Percentiles rank a stretch among this genome's conserved stretches.
phyloP scores from a whole-genome alignment of 2,113 vertebrate genomes.

The Henicopernis longicauda region DNA sequence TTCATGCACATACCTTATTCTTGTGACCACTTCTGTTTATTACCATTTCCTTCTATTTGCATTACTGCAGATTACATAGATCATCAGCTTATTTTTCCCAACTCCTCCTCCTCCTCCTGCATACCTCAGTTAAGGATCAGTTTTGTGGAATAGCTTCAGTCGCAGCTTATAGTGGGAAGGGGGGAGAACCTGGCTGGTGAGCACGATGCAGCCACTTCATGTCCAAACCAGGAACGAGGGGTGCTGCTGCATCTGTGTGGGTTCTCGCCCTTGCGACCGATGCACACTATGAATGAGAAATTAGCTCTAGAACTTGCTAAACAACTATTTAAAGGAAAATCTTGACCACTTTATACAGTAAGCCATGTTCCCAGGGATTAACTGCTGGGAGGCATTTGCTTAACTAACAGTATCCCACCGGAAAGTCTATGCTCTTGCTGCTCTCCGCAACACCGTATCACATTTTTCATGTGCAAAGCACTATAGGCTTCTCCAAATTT shows the following conservation, averaged over 20 bases:
- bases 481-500: background rate
- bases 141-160: background rate
- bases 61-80: background rate
- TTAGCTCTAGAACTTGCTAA: background rate
- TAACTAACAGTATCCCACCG: background rate
- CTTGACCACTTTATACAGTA: background rate
- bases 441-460: background rate
- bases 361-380: background rate
- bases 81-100: background rate
- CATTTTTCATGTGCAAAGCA: background rate
- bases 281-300: background rate
- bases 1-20: background rate
- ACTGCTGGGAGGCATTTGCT: background rate
- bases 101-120: background rate
- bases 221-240: background rate
- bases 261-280: background rate
- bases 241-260: background rate
- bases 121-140: background rate
- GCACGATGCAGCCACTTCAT: background rate
- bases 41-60: background rate
- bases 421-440: background rate
- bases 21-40: background rate
- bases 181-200: background rate
- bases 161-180: background rate
- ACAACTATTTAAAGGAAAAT: background rate